A percentile compares a stretch with the other conserved stretches of the same genome.
Conservation (phyloP, 1,140 invertebrate species). For the Papilio aristodemus region DNA sequence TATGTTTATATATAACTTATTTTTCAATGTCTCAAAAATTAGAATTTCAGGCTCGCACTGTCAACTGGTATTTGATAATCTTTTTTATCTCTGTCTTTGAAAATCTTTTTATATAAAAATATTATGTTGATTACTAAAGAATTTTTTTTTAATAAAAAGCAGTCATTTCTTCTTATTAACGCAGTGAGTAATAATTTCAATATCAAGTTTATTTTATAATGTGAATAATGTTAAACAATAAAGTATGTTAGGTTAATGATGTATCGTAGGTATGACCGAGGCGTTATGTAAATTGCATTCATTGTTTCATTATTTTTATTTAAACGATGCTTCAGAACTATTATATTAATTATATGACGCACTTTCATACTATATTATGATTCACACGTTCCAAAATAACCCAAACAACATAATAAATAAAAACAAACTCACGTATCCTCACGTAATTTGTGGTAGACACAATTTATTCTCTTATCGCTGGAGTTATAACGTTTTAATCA, state of each 20-base stretch:
- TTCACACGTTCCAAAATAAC: neutral
- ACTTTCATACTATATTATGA: neutral
- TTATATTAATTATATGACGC: constrained; percentile 8
- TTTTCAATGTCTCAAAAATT: too few species aligned
- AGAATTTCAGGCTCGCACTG: too few species aligned
- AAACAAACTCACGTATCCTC: neutral
- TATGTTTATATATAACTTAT: too few species aligned
- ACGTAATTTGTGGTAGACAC: neutral
- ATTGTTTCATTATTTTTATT: constrained; percentile 8
- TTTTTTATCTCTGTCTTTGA: too few species aligned
- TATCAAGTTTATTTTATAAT: neutral
- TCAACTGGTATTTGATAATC: too few species aligned
- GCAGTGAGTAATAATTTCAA: neutral
- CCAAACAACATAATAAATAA: neutral
- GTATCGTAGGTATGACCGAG: neutral
- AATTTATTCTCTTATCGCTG: too few species aligned
- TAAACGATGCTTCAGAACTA: neutral
- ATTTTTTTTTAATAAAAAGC: neutral
- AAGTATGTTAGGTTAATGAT: constrained; percentile 2
- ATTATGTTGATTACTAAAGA: neutral
- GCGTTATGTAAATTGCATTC: constrained; percentile 11
- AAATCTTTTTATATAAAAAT: too few species aligned
- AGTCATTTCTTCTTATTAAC: neutral
- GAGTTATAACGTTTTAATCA: too few species aligned
- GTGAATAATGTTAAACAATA: neutral